Conservation (phyloP, 37 sponge, comb jelly and placozoan genomes). For the Spongia lamella region DNA sequence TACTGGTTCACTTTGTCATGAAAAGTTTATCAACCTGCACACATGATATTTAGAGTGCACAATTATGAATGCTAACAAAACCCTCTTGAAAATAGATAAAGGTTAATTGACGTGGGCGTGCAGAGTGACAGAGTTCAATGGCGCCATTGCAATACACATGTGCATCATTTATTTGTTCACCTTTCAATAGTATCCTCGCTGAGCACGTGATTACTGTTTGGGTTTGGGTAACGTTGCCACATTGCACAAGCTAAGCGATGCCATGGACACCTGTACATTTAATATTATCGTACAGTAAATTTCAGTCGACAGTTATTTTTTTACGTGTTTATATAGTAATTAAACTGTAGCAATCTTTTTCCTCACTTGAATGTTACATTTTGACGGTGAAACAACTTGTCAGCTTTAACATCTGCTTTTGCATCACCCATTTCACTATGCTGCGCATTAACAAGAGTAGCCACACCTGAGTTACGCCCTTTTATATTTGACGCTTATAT, state of each 20-base stretch:
- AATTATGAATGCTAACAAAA: neutral
- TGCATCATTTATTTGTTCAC: conserved; percentile 5
- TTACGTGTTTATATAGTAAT: too few relatives aligned
- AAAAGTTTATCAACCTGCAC: too few relatives aligned
- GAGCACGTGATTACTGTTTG: conserved; percentile 84
- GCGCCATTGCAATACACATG: neutral
- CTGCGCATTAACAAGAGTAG: neutral
- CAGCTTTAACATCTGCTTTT: too few relatives aligned
- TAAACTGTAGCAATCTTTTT: neutral
- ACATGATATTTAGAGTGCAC: neutral
- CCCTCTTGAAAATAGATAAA: too few relatives aligned
- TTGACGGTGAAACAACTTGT: too few relatives aligned
- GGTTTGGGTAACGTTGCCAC: conserved; percentile 85
- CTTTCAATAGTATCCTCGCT: conserved; percentile 76
- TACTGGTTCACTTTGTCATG: too few relatives aligned
- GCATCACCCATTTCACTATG: too few relatives aligned
- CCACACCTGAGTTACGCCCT: too few relatives aligned
- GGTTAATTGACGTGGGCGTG: too few relatives aligned
- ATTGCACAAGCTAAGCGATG: conserved; percentile 61
- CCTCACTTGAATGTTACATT: neutral
- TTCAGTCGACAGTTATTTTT: neutral
- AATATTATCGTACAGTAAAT: too few relatives aligned
- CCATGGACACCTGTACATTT: conserved; percentile 57
- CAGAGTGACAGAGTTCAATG: neutral
- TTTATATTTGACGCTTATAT: too few relatives aligned